Evolutionary conservation across 2,888 invertebrate genomes (phyloP), one percentile per base, ranked within the genome.

Genomic region (Lepidonotus clava): DNA sequence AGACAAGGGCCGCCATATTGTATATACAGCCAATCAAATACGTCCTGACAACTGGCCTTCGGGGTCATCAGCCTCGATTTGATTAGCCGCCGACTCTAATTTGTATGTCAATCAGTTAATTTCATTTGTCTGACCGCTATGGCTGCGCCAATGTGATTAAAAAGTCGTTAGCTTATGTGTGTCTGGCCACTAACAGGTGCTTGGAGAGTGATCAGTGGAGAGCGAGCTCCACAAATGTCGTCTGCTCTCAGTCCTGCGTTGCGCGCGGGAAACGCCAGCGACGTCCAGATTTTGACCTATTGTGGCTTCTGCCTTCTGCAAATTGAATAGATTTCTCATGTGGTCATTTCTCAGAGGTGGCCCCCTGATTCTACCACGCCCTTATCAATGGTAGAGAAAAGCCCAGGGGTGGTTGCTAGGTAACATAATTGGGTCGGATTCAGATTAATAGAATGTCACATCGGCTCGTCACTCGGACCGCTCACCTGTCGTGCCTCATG

Each of bases 21-120:
- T 80, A 46, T 80, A 80, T 80, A 46, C 46, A 51, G 46, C 80
- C 46, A 51, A 80, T 80, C 80, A 46, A 41, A 80, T 11, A 28
- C 28, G 24, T 28, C 28, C 80, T 80, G 80, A 80, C 46, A 80
- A 46, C 46, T 51, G 46, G 28, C 80, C 24, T 80, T 80, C 28
- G 28, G 46, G 6, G 18, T 21, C 32, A 80, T 71, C 38, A 36
- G 71, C 8, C 21, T 21, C 80, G 46, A 80, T 80, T 80, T 51
- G 51, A 80, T 80, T 80, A 80, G 80, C 24, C 21, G n/a, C 6
- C 24, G n/a, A 32, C 14, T 46, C 46, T 80, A 80, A 80, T 80
- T 80, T 80, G 80, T 80, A 51, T 80, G 51, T 80, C 80, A 80
- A 80, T 80, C 80, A 80, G 80, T 80, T 80, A 51, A 80, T 80